Evolutionary conservation across 2,797 vertebrate genomes (phyloP).

Genomic region (Clarias pachynema): DNA sequence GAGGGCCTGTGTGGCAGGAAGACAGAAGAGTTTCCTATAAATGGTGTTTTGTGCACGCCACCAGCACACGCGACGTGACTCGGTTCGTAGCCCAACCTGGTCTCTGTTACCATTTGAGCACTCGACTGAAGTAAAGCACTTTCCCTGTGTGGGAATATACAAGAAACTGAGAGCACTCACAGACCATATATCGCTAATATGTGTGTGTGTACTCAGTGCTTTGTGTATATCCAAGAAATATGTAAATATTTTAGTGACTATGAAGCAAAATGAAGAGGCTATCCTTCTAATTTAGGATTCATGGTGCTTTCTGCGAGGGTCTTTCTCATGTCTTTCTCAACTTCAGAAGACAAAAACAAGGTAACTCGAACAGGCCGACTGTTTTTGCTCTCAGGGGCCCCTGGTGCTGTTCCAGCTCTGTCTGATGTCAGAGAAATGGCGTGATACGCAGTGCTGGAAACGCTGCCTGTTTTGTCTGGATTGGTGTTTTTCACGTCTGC

Average conservation of each 20-base stretch:
- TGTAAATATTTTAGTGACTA: slow-evolving; percentile 76
- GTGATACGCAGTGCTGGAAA: slow-evolving; percentile 34
- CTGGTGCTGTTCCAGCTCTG: slow-evolving; percentile 13
- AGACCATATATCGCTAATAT: slow-evolving; percentile 48
- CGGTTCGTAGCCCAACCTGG: slow-evolving; percentile 25
- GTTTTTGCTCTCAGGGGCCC: slow-evolving; percentile 26
- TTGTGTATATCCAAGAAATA: slow-evolving; percentile 68
- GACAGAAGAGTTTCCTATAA: slow-evolving; percentile 50
- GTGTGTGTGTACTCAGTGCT: slow-evolving; percentile 58
- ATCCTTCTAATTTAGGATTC: slow-evolving; percentile 56
- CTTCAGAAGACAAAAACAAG: slow-evolving; percentile 49
- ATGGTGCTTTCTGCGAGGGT: slow-evolving; percentile 50
- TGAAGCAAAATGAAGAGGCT: slow-evolving; percentile 65
- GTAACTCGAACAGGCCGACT: slow-evolving; percentile 31
- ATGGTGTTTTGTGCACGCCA: slow-evolving; percentile 48
- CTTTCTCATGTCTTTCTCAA: slow-evolving; percentile 41
- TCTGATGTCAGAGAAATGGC: slow-evolving; percentile 43
- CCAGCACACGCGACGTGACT: slow-evolving; percentile 31
- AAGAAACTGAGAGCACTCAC: slow-evolving; percentile 44
- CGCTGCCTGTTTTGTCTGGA: slow-evolving; percentile 52
- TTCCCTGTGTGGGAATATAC: slow-evolving; percentile 36
- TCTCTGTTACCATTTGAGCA: slow-evolving; percentile 40
- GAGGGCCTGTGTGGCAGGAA: slow-evolving; percentile 14
- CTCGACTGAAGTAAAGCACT: slow-evolving; percentile 35
- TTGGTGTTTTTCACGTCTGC: slow-evolving; percentile 43